Evolutionary conservation across 2,888 invertebrate genomes (phyloP).

Genomic region (Ceriagrion tenellum): DNA sequence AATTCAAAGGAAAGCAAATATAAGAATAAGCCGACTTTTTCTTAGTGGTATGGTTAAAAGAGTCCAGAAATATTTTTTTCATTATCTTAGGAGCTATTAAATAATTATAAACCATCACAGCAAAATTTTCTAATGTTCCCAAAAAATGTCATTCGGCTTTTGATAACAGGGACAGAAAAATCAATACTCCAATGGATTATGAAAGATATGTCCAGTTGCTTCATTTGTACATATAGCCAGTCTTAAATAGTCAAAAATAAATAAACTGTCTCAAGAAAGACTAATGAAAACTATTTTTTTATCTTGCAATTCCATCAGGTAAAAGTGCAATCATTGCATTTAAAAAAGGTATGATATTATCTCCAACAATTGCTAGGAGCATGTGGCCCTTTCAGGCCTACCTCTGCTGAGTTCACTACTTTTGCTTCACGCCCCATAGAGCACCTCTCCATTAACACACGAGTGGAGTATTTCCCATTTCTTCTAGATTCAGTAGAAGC

Average conservation of each 20-base stretch:
- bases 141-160: no score
- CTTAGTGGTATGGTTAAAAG: no score
- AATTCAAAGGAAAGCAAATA: neutral
- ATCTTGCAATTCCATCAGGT: conserved; percentile 22
- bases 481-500: no score
- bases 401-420: neutral
- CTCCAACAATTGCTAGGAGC: neutral
- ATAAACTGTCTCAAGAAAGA: neutral
- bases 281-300: conserved; percentile 13
- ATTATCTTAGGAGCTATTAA: no score
- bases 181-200: neutral
- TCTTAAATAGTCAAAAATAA: neutral
- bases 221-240: neutral
- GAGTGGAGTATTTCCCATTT: neutral
- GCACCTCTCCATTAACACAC: neutral
- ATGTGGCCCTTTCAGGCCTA: neutral
- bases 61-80: no score
- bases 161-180: neutral
- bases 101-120: no score
- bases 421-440: neutral
- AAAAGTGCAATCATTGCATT: conserved; percentile 32
- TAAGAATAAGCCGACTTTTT: neutral
- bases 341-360: conserved; percentile 17
- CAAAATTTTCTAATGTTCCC: no score
- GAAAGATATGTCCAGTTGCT: neutral